phyloP scores from a whole-genome alignment of 1,140 invertebrate genomes.

The Macrosteles quadrilineatus region DNA sequence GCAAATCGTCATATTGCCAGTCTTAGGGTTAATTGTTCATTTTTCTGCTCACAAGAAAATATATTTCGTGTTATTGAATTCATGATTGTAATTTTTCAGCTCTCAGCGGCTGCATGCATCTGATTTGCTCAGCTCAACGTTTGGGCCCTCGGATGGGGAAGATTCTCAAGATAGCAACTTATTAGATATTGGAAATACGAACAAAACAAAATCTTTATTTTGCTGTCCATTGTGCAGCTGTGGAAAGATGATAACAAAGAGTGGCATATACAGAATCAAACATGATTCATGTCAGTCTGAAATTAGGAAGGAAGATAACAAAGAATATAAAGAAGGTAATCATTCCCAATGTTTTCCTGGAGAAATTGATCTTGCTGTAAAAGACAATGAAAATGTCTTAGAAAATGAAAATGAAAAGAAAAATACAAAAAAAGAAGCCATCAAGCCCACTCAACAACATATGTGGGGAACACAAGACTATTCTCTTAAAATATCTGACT shows the following conservation, averaged over 20 bases:
- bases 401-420: too few relatives aligned
- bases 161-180: constrained; percentile 4
- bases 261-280: constrained; percentile 26
- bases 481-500: constrained; percentile 21
- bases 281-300: background rate
- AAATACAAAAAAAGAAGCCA: too few relatives aligned
- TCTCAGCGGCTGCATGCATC: background rate
- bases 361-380: too few relatives aligned
- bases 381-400: too few relatives aligned
- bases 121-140: background rate
- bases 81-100: too few relatives aligned
- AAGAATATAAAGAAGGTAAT: too few relatives aligned
- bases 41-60: too few relatives aligned
- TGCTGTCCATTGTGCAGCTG: constrained; percentile 28
- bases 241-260: constrained; percentile 30
- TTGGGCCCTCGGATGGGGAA: background rate
- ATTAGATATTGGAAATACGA: background rate
- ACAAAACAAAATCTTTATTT: constrained; percentile 12
- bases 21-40: too few relatives aligned
- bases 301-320: too few relatives aligned
- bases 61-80: too few relatives aligned
- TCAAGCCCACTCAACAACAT: constrained; percentile 1
- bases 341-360: too few relatives aligned
- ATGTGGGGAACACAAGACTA: constrained; percentile 26
- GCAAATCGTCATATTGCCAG: too few relatives aligned